Percentiles rank a stretch among this genome's conserved stretches.
Conservation (phyloP, 2,888 invertebrate genomes). For the Trichogramma evanescens region DNA sequence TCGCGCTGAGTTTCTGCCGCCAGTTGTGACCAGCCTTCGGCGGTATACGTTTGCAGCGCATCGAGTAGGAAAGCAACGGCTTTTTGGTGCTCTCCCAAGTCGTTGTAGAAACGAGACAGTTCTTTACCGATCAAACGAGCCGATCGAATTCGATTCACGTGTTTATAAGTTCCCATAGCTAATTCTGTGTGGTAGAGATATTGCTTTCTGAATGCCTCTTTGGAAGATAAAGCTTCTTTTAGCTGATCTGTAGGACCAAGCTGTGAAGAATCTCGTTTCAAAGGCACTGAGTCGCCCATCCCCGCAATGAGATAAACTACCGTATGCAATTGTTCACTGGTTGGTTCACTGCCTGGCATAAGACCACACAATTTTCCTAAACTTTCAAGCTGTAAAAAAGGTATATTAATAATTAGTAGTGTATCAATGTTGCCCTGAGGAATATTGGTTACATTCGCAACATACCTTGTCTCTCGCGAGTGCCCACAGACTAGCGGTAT, state of each 20-base stretch:
- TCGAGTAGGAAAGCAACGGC: slow-evolving; percentile 84
- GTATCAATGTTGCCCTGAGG: not conserved
- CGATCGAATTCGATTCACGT: slow-evolving; percentile 72
- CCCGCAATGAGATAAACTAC: slow-evolving; percentile 88
- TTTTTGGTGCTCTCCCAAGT: slow-evolving; percentile 77
- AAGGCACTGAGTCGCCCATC: slow-evolving; percentile 68
- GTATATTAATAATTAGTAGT: not conserved
- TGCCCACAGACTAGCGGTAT: slow-evolving; percentile 81
- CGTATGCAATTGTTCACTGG: slow-evolving; percentile 81
- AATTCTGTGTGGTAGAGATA: slow-evolving; percentile 89
- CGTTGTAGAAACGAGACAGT: slow-evolving; percentile 83
- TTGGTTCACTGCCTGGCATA: slow-evolving; percentile 73
- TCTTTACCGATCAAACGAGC: slow-evolving; percentile 85
- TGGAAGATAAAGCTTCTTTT: slow-evolving; percentile 84
- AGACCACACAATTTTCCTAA: slow-evolving; percentile 86
- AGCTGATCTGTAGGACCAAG: slow-evolving; percentile 73
- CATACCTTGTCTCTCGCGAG: slow-evolving; percentile 77
- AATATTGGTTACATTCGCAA: slow-evolving; percentile 3
- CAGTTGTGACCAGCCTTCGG: slow-evolving; percentile 80
- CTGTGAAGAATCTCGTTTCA: slow-evolving; percentile 40
- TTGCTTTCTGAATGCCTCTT: slow-evolving; percentile 79
- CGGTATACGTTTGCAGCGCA: slow-evolving; percentile 75
- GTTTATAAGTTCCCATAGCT: slow-evolving; percentile 94
- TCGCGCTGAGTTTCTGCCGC: slow-evolving; percentile 78
- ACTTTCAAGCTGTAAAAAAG: slow-evolving; percentile 60